Evolutionary conservation across 2,888 invertebrate species (phyloP).

Genomic region (Plusia festucae): DNA sequence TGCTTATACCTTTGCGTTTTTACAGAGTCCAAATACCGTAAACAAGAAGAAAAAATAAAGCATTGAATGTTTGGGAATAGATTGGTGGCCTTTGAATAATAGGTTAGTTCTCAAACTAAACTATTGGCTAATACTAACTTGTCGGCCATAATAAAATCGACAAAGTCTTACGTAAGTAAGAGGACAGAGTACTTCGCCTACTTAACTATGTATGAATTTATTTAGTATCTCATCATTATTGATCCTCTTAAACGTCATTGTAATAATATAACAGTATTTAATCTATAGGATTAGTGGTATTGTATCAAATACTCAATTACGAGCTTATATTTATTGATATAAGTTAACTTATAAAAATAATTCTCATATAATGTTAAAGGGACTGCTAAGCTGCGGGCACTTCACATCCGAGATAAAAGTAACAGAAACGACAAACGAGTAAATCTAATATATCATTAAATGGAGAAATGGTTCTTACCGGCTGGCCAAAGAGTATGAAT

Average conservation of each 20-base stretch:
- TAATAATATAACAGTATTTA: neutral
- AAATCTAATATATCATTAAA: neutral
- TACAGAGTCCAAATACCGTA: neutral
- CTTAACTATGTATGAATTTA: constrained; percentile 4
- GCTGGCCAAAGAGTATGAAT: constrained; percentile 94
- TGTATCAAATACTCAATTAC: neutral
- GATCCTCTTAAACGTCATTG: constrained; percentile 1
- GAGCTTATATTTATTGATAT: neutral
- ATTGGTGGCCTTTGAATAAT: neutral
- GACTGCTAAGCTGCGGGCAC: neutral
- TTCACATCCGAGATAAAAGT: neutral
- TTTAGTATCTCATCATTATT: neutral
- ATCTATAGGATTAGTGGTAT: neutral
- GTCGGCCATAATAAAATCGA: neutral
- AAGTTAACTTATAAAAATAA: no score
- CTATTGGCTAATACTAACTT: neutral
- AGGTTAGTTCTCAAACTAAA: neutral
- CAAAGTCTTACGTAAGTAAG: neutral
- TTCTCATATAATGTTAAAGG: no score
- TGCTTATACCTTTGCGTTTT: no score
- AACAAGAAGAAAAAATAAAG: neutral
- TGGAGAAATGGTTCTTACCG: constrained; percentile 86
- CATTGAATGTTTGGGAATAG: neutral
- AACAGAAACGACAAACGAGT: neutral
- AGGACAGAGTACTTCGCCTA: neutral